phyloP scores from a whole-genome alignment of 2,113 vertebrate species.

The Scalopus aquaticus region DNA sequence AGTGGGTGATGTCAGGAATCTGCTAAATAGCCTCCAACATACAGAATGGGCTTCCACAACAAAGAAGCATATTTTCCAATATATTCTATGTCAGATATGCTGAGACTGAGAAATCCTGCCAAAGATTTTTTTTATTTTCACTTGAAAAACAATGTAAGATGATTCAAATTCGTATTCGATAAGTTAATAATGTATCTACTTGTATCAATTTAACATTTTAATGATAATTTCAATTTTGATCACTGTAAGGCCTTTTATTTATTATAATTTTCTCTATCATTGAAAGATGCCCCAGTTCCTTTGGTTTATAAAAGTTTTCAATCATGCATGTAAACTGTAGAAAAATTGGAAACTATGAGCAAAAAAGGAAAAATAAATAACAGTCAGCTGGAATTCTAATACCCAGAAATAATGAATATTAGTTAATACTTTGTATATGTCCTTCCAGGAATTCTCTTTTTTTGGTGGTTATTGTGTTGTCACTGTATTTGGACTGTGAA shows the following conservation, averaged over 20 bases:
- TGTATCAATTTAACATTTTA: conserved; percentile 16
- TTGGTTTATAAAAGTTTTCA: background rate
- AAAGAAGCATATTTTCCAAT: background rate
- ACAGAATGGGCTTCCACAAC: background rate
- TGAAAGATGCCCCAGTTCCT: background rate
- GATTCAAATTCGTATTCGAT: background rate
- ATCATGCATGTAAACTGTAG: background rate
- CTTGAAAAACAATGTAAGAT: conserved; percentile 21
- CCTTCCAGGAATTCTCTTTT: background rate
- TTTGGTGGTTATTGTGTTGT: too few species aligned
- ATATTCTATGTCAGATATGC: background rate
- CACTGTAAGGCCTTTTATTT: background rate
- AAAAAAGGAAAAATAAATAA: background rate
- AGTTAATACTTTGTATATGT: background rate
- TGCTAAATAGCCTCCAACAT: background rate
- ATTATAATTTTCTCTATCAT: background rate
- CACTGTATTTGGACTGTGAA: background rate
- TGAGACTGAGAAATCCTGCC: background rate
- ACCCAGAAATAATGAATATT: background rate
- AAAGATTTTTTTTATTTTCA: background rate
- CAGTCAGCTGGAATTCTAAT: background rate
- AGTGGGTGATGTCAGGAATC: background rate
- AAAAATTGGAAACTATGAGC: background rate
- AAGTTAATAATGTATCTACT: background rate
- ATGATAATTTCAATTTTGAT: background rate